A percentile compares a stretch with the other conserved stretches of the same genome.
These are phyloP conservation scores for Rotaria magnacalcarata DNA, from an alignment of 2,888 invertebrate genomes.

Conservation along the genomic window DNA sequence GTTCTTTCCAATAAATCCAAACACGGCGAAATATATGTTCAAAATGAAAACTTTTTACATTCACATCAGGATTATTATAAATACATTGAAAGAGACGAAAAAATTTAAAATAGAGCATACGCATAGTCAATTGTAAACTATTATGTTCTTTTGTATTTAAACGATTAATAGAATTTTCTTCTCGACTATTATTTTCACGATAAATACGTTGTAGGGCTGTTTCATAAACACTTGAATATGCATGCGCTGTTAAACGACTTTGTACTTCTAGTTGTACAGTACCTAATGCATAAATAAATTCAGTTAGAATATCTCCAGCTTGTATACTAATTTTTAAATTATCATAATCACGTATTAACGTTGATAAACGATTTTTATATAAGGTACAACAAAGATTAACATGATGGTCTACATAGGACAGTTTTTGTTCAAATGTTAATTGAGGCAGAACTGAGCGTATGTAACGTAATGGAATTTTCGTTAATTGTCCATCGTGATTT, in stretches of 20 bases:
- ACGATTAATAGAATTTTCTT: not conserved
- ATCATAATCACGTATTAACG: conserved; percentile 14
- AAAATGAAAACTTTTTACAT: not conserved
- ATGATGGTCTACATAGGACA: conserved; percentile 1
- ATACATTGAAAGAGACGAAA: conserved; percentile 22
- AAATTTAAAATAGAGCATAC: not conserved
- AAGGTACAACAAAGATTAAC: not conserved
- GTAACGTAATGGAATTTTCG: not conserved
- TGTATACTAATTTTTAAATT: not conserved
- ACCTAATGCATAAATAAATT: conserved; percentile 12
- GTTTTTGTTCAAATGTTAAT: not conserved
- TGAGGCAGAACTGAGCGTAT: not conserved
- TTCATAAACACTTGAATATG: not conserved
- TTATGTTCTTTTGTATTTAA: not conserved
- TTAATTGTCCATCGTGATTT: conserved; percentile 8
- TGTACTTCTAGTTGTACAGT: not conserved
- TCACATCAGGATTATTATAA: conserved; percentile 16
- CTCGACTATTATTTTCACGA: not conserved
- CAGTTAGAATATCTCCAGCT: not conserved
- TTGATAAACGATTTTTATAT: conserved; percentile 20
- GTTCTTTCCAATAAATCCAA: conserved; percentile 17
- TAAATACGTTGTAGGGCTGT: not conserved
- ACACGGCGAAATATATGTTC: conserved; percentile 20
- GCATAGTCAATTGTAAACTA: not conserved
- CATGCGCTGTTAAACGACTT: not conserved